Percentiles rank a stretch among this genome's conserved stretches.
Evolutionary conservation across 35 echinoderm and acorn worm species (phyloP).

Genomic region (Anneissia japonica): DNA sequence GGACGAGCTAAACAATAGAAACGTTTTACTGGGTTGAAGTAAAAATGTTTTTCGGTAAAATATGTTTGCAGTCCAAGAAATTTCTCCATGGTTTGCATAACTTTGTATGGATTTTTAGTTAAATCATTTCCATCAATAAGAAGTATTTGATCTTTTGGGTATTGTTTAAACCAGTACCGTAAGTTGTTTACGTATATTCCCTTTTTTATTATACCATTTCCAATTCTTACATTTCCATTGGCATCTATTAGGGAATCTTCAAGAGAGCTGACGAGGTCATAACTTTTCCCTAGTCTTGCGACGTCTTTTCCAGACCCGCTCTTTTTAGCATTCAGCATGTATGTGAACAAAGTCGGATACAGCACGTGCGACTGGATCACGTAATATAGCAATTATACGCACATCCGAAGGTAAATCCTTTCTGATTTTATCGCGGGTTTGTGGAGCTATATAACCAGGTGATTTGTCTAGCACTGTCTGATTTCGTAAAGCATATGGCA

Average conservation of each 20-base stretch:
- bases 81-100: conserved; percentile 13
- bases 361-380: conserved; percentile 28
- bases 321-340: background rate
- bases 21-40: background rate
- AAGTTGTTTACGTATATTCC: conserved; percentile 15
- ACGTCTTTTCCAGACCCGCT: background rate
- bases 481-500: conserved; percentile 1
- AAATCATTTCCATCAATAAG: conserved; percentile 25
- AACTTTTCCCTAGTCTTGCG: background rate
- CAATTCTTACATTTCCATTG: conserved; percentile 4
- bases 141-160: conserved; percentile 16
- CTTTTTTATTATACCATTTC: conserved; percentile 1
- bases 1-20: conserved; percentile 27
- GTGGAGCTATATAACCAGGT: background rate
- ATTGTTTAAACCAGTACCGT: conserved; percentile 10
- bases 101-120: background rate
- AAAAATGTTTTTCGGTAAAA: background rate
- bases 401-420: background rate
- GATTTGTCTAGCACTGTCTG: conserved; percentile 26
- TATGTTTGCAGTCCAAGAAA: conserved; percentile 11
- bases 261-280: background rate
- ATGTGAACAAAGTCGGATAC: conserved; percentile 32
- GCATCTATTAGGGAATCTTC: background rate
- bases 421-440: background rate
- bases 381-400: conserved; percentile 22